Evolutionary conservation across 2,797 vertebrate species (phyloP), one percentile per base, ranked within the genome.

Genomic region (Acipenser transmontanus): DNA sequence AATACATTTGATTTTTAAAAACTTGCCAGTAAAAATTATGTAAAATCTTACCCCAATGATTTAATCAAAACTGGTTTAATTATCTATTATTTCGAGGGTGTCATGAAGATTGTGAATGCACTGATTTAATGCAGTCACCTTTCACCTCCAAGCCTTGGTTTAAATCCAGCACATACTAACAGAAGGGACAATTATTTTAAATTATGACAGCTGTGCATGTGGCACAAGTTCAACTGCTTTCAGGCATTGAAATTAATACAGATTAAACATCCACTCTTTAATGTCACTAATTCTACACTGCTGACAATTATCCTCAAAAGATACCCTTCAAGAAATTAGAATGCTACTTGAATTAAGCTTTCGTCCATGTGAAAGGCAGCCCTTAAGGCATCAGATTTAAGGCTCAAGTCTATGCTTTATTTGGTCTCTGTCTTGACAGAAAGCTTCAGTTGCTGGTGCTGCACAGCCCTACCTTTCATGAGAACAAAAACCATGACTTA

Each of bases 201-300:
- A 70, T 56, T 49, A 11, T 17, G 67, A 68, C 67, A 76, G 69
- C 72, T 73, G 68, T 34, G 72, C 34, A 65, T 70, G 69, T 64
- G 66, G 62, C 63, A 61, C 60, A 62, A 63, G 74, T 76, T 76
- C 72, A 73, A 72, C 61, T 69, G 71, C 61, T 72, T 69, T 66
- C 57, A 69, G 64, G 64, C 67, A 63, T 61, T 66, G 71, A 57
- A 47, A 61, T 72, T 64, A 65, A 72, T 62, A 71, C 63, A 49
- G 64, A 74, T 67, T 8, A 34, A 61, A 7, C 4, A 61, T 7
- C 17, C 13, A 10, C 47, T 61, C 13, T 34, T 34, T 61, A 47
- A 20, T 61, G 60, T 34, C 60, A 61, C 8, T 61, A 61, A 61
- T 61, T 61, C 34, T 34, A 34, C 4, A 34, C 34, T 34, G 34